Base-by-base conservation (phyloP, 2,888 invertebrate genomes). In the Formica aserva region DNA sequence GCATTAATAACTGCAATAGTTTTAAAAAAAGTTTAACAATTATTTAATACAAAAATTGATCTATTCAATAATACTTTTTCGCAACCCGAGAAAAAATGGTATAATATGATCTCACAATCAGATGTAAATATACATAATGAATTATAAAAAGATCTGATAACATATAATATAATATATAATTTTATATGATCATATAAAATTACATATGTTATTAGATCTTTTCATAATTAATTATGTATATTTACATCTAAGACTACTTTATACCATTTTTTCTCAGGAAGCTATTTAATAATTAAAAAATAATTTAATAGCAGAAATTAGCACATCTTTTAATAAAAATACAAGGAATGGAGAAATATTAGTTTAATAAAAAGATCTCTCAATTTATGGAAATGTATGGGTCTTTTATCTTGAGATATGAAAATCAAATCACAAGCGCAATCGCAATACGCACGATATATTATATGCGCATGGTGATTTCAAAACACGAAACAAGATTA, bases 391-490 rank as follows among this genome's bases (percentile, higher is more conserved):
- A 62, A 75, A 62, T 62, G 4, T 35, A 63, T 35, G 5, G 13
- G 3, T 41, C 15, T 13, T 72, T 60, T 55, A 72, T 18, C 35
- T 63, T 18, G 35, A 35, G 6, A 3, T 18, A 48, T 3, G 8
- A n/a, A 60, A 57, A 57, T 5, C 18, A 71, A 69, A 62, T 74
- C 13, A 13, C 38, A 18, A 41, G 57, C 57, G 41, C 60, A 41
- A 74, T 6, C 18, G 48, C 45, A 75, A 75, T 22, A 32, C 32
- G 18, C 65, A 32, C 32, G 22, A 48, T 75, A 75, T 35, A 63
- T 75, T 75, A 75, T 63, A 63, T 63, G 63, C 60, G 74, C 45
- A 62, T 75, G 32, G 32, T 26, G 52, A 67, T 69, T 35, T 55
- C 38, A 48, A 69, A 77, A 69, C 38, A n/a, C 5, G 29, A 55